phyloP scores from a whole-genome alignment of 2,797 vertebrate genomes.

The Xyrichtys novacula region DNA sequence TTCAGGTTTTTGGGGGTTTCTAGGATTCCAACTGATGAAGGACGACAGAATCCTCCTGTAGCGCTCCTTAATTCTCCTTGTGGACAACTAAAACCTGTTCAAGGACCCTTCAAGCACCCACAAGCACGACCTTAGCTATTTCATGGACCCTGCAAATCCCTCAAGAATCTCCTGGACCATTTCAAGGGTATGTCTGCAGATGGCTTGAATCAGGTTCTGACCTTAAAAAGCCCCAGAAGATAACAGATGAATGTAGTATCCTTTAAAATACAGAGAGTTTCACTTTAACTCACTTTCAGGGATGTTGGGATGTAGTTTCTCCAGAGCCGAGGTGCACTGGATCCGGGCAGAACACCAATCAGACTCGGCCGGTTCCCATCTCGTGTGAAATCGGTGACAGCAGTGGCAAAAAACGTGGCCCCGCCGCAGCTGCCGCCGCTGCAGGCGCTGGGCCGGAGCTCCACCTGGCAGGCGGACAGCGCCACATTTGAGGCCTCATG shows the following conservation, averaged over 20 bases:
- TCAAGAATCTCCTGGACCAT: no score
- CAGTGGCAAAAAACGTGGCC: slow-evolving; percentile 76
- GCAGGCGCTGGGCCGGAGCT: slow-evolving; percentile 74
- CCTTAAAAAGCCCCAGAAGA: no score
- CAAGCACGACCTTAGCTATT: no score
- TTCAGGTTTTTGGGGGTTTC: no score
- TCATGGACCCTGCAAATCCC: no score
- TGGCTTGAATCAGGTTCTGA: no score
- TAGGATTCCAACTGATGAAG: no score
- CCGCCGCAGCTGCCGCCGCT: slow-evolving; percentile 70
- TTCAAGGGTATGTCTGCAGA: no score
- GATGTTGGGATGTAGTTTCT: slow-evolving; percentile 76
- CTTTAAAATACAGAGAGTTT: background rate
- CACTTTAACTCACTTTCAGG: slow-evolving; percentile 75
- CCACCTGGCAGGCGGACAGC: slow-evolving; percentile 84
- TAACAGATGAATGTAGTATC: background rate
- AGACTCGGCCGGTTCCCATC: slow-evolving; percentile 79
- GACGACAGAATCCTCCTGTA: no score
- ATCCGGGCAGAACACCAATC: slow-evolving; percentile 54
- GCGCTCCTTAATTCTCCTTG: background rate
- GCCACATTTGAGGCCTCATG: slow-evolving; percentile 75
- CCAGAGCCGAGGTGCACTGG: slow-evolving; percentile 78
- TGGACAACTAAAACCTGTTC: background rate
- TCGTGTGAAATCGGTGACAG: slow-evolving; percentile 83
- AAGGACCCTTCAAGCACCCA: background rate